Evolutionary conservation across 2,113 vertebrate species (phyloP), one percentile per base, ranked within the genome.

Genomic region (Callithrix jacchus): DNA sequence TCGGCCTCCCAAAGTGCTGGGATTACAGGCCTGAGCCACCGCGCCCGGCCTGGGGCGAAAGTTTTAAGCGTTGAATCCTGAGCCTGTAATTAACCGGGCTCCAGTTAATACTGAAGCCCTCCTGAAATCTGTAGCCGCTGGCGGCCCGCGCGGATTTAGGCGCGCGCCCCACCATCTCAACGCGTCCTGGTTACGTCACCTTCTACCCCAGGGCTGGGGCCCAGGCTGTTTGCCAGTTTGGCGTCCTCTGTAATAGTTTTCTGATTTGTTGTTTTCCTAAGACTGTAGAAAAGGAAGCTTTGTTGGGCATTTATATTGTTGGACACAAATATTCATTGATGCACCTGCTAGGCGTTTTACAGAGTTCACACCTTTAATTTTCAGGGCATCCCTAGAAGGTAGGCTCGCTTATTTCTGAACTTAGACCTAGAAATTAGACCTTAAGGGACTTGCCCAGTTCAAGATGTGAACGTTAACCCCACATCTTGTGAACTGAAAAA

Each of bases 401-500:
- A 17, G 47, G 17, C 81, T 91, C 76, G 66, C 52, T 74, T 71
- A 64, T 68, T 23, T 86, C 23, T 35, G 54, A 64, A 18, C 13
- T 83, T 49, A 83, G 37, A 52, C 30, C 12, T 45, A 40, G 42
- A 89, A 58, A 64, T 35, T 58, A 37, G 42, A n/a, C 66, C 3
- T 66, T 35, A 52, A 84, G 16, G 23, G 18, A 11, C 17, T 94
- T 58, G 18, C 32, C 47, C 21, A 27, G 27, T 79, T 52, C 17
- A 94, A 23, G 30, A 52, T 76, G 52, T 52, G 52, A 52, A 17
- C 16, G 16, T 80, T 61, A 80, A 84, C 32, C 6, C 21, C 16
- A 85, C 56, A 45, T 90, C 42, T 70, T 83, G 58, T 93, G 45
- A 86, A 88, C 37, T 56, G 87, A 70, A 84, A 93, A 88, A 27